Evolutionary conservation across 2,797 vertebrate species (phyloP), one percentile per base, ranked within the genome.

Genomic region (Enteromius paludinosus): DNA sequence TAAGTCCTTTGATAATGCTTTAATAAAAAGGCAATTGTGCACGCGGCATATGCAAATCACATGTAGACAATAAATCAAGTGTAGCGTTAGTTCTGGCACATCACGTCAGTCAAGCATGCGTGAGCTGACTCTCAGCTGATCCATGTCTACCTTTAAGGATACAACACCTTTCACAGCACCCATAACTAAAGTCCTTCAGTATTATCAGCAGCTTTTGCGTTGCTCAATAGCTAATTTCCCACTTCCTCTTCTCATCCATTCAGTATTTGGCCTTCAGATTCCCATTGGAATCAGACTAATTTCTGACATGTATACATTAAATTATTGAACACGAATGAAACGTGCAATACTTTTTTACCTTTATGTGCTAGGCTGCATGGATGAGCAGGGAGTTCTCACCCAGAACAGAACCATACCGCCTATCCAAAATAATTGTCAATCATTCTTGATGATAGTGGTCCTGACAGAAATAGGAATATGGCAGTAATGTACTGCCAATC

Each of bases 1-100:
- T 98, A 88, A 89, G 95, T 64, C 59, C 6, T 25, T 72, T 14
- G 28, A 52, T 72, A 14, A 52, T 10, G 0, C 3, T 20, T 54
- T 20, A 49, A 62, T 62, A 28, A 47, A 28, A 41, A 47, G 66
- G 6, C 38, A 45, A 25, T 17, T 11, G 35, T 43, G 38, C 25
- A 7, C 56, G 18, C 23, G 47, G 33, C 25, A 54, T 74, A n/a
- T 38, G 30, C 23, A n/a, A 56, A 38, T 33, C 3, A 73, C 11
- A 33, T 1, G 35, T 23, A 43, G n/a, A 68, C 65, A n/a, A 41
- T 35, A n/a, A 65, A 65, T 56, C n/a, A n/a, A 56, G 10, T 4
- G 10, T 23, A 56, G 20, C 1, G 1, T 56, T 49, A 56, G 54
- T 56, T 56, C n/a, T 56, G 20, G n/a, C 54, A 56, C 9, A n/a